Evolutionary conservation across 2,888 invertebrate species (phyloP).

Genomic region (Pseudanteris insignis): DNA sequence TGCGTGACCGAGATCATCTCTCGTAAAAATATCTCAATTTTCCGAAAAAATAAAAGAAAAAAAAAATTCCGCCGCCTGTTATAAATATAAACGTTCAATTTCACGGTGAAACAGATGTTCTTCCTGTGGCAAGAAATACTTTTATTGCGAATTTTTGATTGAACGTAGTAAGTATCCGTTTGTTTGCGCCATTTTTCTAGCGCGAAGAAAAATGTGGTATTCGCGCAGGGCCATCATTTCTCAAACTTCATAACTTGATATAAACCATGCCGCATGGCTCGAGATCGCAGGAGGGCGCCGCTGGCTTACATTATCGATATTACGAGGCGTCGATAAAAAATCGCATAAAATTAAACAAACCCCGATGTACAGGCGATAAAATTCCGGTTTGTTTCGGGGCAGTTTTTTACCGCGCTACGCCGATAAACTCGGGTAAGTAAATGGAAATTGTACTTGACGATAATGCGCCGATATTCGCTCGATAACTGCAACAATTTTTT

Average conservation of each 20-base stretch:
- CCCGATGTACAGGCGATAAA: constrained; percentile 58
- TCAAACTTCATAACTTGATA: constrained; percentile 64
- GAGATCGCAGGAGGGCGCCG: constrained; percentile 40
- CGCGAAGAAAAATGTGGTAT: constrained; percentile 34
- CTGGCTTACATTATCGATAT: constrained; percentile 65
- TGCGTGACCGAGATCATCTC: not conserved
- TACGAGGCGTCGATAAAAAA: constrained; percentile 66
- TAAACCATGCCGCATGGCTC: constrained; percentile 56
- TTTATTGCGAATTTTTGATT: constrained; percentile 14
- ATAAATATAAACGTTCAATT: constrained; percentile 7
- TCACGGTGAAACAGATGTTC: not conserved
- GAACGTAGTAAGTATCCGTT: constrained; percentile 13
- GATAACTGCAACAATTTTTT: not conserved
- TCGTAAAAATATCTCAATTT: not conserved
- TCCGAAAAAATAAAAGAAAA: too few relatives aligned
- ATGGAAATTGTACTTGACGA: constrained; percentile 4
- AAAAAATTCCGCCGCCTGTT: too few relatives aligned
- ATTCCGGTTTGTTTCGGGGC: constrained; percentile 43
- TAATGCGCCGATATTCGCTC: constrained; percentile 1
- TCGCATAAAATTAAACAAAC: constrained; percentile 65
- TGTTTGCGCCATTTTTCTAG: constrained; percentile 28
- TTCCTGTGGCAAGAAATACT: not conserved
- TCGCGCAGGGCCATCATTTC: constrained; percentile 58
- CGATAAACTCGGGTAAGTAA: constrained; percentile 36
- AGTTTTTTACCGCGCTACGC: constrained; percentile 12